Conservation (phyloP, 1,140 invertebrate genomes). For the Drosophila ambigua region DNA sequence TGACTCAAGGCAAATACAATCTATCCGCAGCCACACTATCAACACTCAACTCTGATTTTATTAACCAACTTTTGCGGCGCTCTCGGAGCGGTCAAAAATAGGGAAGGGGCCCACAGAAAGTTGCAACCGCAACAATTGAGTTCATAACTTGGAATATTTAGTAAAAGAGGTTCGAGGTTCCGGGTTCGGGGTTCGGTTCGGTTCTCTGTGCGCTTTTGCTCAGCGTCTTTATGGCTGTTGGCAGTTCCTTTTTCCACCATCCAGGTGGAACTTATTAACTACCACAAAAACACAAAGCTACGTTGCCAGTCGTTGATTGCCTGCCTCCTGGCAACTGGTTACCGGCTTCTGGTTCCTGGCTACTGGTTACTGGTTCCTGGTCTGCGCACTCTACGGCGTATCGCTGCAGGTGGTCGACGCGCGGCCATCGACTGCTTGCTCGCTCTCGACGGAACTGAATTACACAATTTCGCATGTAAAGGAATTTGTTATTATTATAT, state of each 20-base stretch:
- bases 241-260: background rate
- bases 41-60: constrained; percentile 56
- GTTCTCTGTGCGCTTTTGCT: constrained; percentile 20
- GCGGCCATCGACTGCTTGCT: constrained; percentile 1
- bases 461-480: constrained; percentile 47
- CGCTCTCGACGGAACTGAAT: constrained; percentile 42
- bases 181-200: background rate
- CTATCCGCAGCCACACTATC: constrained; percentile 16
- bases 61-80: constrained; percentile 52
- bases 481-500: constrained; percentile 56
- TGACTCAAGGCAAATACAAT: background rate
- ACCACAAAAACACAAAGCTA: constrained; percentile 68
- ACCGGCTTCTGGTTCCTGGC: too few relatives aligned
- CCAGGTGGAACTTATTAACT: constrained; percentile 61
- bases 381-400: background rate
- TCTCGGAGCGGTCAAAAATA: constrained; percentile 14
- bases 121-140: constrained; percentile 30
- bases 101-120: too few relatives aligned
- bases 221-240: constrained; percentile 26
- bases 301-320: constrained; percentile 53
- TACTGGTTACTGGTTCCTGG: too few relatives aligned
- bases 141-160: constrained; percentile 53
- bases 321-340: constrained; percentile 6
- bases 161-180: constrained; percentile 15
- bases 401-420: constrained; percentile 12